Evolutionary conservation across 2,888 invertebrate species (phyloP), one percentile per base, ranked within the genome.

Genomic region (Halictus ligatus): DNA sequence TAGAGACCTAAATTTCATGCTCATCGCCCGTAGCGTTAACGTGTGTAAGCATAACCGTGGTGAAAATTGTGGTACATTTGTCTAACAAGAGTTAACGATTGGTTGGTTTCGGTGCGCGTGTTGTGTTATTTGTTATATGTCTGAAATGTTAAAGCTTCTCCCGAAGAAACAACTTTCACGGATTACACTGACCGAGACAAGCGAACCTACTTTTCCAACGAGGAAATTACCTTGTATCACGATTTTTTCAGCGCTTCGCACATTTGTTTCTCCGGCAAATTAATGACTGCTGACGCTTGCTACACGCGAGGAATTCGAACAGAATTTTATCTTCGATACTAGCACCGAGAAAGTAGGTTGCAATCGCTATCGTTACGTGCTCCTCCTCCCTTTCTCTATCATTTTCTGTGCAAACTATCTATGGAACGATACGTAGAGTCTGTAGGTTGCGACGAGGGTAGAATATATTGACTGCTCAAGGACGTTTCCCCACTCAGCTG

Each of bases 171-270:
- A 77, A 77, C 46, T 46, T 67, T 67, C 35, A 18, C 15, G 43
- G 77, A 35, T 35, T 21, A 18, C 48, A 18, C 74, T 29, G 60
- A 25, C 60, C 48, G 46, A 15, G 25, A 15, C 67, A 67, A 25
- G 29, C 25, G 77, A 67, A 15, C 76, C 76, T 60, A 77, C 77
- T 77, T 77, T 48, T 48, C 21, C 67, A 21, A 35, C 48, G 54
- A 48, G 67, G 35, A 67, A 67, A 77, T 35, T 35, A 25, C 25
- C 48, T n/a, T n/a, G 29, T 48, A 77, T 67, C 77, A 67, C 77
- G 77, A 77, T 77, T 67, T 67, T 77, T 48, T n/a, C 6, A 0
- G 64, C 46, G 25, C 29, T 21, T 46, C 64, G 46, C 25, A 18
- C 5, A 46, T 35, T 35, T 58, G 29, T 29, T 35, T 75, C 54